Percentiles rank a stretch among this genome's conserved stretches.
Conservation (phyloP, 2,888 invertebrate genomes). For the Hypomecis atomaria region DNA sequence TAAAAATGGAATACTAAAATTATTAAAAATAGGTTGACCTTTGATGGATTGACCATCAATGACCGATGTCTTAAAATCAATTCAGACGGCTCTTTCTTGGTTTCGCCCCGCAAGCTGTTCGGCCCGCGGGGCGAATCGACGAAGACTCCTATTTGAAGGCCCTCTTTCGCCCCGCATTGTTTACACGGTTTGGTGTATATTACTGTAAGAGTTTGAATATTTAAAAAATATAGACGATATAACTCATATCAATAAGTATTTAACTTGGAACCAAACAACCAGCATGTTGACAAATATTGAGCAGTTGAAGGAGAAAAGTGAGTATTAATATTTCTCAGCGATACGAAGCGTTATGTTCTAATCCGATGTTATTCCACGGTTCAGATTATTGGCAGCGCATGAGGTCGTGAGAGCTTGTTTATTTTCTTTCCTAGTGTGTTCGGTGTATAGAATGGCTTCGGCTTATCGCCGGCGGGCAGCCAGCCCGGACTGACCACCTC, state of each 20-base stretch:
- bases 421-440: constrained; percentile 76
- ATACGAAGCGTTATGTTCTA: constrained; percentile 32
- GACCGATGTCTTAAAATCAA: too few relatives aligned
- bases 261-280: constrained; percentile 1
- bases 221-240: too few relatives aligned
- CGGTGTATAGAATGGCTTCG: constrained; percentile 68
- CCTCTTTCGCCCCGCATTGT: too few relatives aligned
- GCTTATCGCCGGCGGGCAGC: constrained; percentile 81
- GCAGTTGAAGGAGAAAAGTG: constrained; percentile 51
- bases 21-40: too few relatives aligned
- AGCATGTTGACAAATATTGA: constrained; percentile 41
- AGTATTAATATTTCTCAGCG: constrained; percentile 34
- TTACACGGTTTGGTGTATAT: too few relatives aligned
- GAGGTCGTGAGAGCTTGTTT: constrained; percentile 74
- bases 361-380: constrained; percentile 55
- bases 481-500: constrained; percentile 67
- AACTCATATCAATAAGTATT: neutral
- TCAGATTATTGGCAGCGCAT: constrained; percentile 72
- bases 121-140: too few relatives aligned
- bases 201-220: too few relatives aligned
- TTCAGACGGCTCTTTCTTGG: too few relatives aligned
- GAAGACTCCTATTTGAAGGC: too few relatives aligned
- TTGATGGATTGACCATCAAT: too few relatives aligned
- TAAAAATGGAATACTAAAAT: too few relatives aligned
- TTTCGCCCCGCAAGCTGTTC: too few relatives aligned